Evolutionary conservation across 2,797 vertebrate species (phyloP), one percentile per base, ranked within the genome.

Genomic region (Melanotaenia nigrans): DNA sequence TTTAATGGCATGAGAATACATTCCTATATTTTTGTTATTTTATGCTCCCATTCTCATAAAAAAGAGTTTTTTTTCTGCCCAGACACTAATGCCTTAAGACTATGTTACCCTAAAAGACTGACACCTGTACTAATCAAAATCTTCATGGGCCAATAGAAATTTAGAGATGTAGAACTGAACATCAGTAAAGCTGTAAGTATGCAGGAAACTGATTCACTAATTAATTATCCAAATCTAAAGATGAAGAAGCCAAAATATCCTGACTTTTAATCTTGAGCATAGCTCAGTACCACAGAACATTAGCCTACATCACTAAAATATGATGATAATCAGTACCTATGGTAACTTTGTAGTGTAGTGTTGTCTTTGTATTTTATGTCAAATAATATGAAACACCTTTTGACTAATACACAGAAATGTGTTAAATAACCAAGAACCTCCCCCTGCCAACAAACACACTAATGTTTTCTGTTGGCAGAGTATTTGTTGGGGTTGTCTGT

Each of bases 401-500:
- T 30, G 7, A 30, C 60, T 70, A 61, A 49, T 11, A 22, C 2
- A 3, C 10, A 61, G 16, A 71, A 42, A 65, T 61, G 25, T 30
- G n/a, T 9, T 64, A 3, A 65, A 68, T 61, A 49, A 70, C n/a
- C 35, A 57, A 16, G 4, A 47, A 69, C 13, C 24, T 51, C 36
- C 11, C 51, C 65, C 57, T 36, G 84, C 82, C 71, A 87, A 84
- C 51, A 71, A 68, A 66, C 49, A 78, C 56, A 69, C 65, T 68
- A 79, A 81, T 83, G 71, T 69, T 74, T 75, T 87, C 77, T 82
- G 61, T 83, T 82, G 82, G 54, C 3, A 13, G 32, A 7, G n/a
- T 79, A 80, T 90, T 90, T 87, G 84, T 83, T 84, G 77, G 74
- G 74, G 38, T 81, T 79, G 73, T 85, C 69, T 73, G 70, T 54